These are phyloP conservation scores for Trissoscelio sp. DNA, from an alignment of 2,888 invertebrate genomes.

Conservation along the genomic window DNA sequence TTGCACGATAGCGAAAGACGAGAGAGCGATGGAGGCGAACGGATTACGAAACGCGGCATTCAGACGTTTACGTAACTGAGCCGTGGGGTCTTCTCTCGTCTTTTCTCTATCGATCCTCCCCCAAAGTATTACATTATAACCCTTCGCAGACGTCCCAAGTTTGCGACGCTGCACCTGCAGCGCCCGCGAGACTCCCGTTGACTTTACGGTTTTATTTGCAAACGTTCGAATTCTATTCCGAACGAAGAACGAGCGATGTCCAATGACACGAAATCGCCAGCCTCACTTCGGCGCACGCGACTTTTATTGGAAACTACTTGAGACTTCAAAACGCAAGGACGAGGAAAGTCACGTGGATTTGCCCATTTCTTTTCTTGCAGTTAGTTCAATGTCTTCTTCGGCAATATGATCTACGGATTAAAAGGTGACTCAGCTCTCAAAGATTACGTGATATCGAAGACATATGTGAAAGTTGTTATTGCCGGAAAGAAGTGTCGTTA, in stretches of 20 bases:
- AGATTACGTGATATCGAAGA: constrained; percentile 38
- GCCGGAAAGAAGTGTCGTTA: constrained; percentile 22
- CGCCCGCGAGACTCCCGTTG: constrained; percentile 19
- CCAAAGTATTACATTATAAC: constrained; percentile 58
- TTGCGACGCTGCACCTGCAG: constrained; percentile 49
- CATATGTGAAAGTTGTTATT: constrained; percentile 53
- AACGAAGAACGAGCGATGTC: constrained; percentile 1
- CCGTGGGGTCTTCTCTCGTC: constrained; percentile 59
- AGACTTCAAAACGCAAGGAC: background rate
- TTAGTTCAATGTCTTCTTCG: constrained; percentile 14
- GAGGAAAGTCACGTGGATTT: constrained; percentile 41
- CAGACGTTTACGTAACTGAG: constrained; percentile 59
- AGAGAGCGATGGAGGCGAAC: constrained; percentile 48
- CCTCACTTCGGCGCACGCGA: constrained; percentile 17
- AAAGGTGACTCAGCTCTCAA: constrained; percentile 32
- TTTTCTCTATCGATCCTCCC: constrained; percentile 52
- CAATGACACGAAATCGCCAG: constrained; percentile 19
- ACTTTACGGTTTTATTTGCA: constrained; percentile 45
- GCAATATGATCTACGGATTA: constrained; percentile 43
- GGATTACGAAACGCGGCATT: constrained; percentile 57
- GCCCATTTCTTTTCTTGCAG: constrained; percentile 1
- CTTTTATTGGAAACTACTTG: constrained; percentile 48
- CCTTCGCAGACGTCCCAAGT: constrained; percentile 44
- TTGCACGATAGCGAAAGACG: constrained; percentile 56
- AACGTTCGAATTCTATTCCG: constrained; percentile 13